phyloP scores from a whole-genome alignment of 1,140 invertebrate species.

The Drosophila lacteicornis region DNA sequence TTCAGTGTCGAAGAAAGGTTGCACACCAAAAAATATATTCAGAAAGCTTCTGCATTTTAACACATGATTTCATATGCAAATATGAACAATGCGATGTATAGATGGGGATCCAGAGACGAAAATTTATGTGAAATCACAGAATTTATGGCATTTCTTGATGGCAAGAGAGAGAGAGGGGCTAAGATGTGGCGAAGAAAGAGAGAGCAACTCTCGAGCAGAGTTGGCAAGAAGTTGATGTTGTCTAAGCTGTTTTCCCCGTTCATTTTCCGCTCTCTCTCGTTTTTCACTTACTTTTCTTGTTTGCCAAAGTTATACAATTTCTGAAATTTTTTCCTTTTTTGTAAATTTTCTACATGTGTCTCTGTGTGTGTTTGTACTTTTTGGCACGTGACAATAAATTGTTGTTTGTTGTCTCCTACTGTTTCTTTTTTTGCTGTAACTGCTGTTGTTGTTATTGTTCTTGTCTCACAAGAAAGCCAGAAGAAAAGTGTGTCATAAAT shows the following conservation, averaged over 20 bases:
- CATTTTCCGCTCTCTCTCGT: slow-evolving; percentile 40
- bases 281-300: slow-evolving; percentile 73
- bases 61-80: slow-evolving; percentile 82
- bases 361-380: slow-evolving; percentile 63
- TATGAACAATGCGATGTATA: slow-evolving; percentile 63
- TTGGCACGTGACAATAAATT: slow-evolving; percentile 82
- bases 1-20: slow-evolving; percentile 37
- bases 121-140: slow-evolving; percentile 79
- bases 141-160: slow-evolving; percentile 70
- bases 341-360: slow-evolving; percentile 30
- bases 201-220: slow-evolving; percentile 24
- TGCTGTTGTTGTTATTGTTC: slow-evolving; percentile 18
- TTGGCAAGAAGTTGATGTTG: slow-evolving; percentile 65
- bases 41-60: slow-evolving; percentile 71
- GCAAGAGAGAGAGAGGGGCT: not conserved
- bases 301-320: slow-evolving; percentile 74
- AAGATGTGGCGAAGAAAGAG: slow-evolving; percentile 4
- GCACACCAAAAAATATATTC: slow-evolving; percentile 38
- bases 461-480: slow-evolving; percentile 33
- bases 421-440: slow-evolving; percentile 15
- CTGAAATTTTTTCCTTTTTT: slow-evolving; percentile 21
- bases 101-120: slow-evolving; percentile 26
- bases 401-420: slow-evolving; percentile 64
- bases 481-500: slow-evolving; percentile 81
- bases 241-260: slow-evolving; percentile 42